These are phyloP conservation scores for Thecocarcelia acutangulata DNA, from an alignment of 2,888 invertebrate genomes.

Conservation along the genomic window DNA sequence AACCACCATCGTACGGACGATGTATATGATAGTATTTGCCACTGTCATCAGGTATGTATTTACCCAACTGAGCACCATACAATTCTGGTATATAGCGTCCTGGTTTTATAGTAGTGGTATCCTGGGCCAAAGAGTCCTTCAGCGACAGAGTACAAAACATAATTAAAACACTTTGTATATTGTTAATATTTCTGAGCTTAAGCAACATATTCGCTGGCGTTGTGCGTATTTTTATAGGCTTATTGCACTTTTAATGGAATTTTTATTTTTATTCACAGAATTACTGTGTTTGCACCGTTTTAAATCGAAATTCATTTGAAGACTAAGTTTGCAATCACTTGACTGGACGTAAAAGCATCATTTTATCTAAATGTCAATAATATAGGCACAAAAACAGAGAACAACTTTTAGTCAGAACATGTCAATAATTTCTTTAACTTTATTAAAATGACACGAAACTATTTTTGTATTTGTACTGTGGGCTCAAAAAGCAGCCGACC, in stretches of 20 bases:
- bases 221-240: slow-evolving; percentile 18
- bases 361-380: slow-evolving; percentile 29
- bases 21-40: slow-evolving; percentile 83
- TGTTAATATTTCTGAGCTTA: background rate
- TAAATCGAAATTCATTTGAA: slow-evolving; percentile 51
- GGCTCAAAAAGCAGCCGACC: background rate
- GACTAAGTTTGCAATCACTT: slow-evolving; percentile 60
- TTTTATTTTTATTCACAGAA: slow-evolving; percentile 35
- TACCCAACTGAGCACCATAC: slow-evolving; percentile 81
- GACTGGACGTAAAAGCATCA: slow-evolving; percentile 29
- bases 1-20: slow-evolving; percentile 82
- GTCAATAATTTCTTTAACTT: slow-evolving; percentile 66
- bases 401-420: slow-evolving; percentile 58
- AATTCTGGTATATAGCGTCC: slow-evolving; percentile 76
- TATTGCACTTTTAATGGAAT: background rate
- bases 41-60: slow-evolving; percentile 83
- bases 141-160: background rate
- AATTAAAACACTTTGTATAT: background rate
- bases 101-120: slow-evolving; percentile 56
- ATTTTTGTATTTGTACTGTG: slow-evolving; percentile 35
- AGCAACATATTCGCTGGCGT: slow-evolving; percentile 38
- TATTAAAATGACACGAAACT: slow-evolving; percentile 51
- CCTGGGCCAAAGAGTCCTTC: slow-evolving; percentile 12
- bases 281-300: slow-evolving; percentile 33
- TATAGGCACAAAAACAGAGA: slow-evolving; percentile 14